These are phyloP conservation scores for Pectinophora gossypiella DNA, from an alignment of 1,140 invertebrate species.

Conservation along the genomic window DNA sequence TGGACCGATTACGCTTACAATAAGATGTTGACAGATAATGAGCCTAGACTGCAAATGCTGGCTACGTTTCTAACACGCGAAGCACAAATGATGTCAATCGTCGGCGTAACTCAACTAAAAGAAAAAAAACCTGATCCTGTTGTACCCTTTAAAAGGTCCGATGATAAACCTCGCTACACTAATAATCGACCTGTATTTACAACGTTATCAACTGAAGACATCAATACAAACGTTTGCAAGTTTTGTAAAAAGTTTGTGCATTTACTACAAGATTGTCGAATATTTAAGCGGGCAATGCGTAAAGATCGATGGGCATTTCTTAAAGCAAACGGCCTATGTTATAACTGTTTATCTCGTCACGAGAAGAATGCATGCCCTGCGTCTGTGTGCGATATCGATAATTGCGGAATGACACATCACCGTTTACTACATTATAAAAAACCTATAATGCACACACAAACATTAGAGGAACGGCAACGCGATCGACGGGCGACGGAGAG, in stretches of 20 bases:
- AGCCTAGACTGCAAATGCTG: neutral
- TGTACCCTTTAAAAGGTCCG: too few relatives aligned
- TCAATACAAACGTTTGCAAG: neutral
- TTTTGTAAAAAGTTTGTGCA: neutral
- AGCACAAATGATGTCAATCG: neutral
- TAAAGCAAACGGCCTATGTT: slow-evolving; percentile 8
- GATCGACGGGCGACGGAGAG: too few relatives aligned
- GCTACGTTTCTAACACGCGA: neutral
- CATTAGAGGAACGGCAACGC: too few relatives aligned
- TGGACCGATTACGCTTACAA: neutral
- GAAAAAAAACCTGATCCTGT: too few relatives aligned
- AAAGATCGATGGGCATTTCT: slow-evolving; percentile 18
- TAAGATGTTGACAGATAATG: neutral
- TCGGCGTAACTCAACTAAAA: neutral
- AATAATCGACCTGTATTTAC: neutral
- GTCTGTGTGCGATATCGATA: neutral
- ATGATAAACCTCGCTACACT: neutral
- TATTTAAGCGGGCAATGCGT: slow-evolving; percentile 19
- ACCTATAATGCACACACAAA: too few relatives aligned
- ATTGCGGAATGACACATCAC: neutral
- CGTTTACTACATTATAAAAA: neutral
- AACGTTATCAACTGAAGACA: neutral
- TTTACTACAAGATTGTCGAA: slow-evolving; percentile 8
- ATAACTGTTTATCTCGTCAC: slow-evolving; percentile 10
- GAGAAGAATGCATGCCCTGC: neutral